A percentile compares a stretch with the other conserved stretches of the same genome.
These are phyloP conservation scores for Pyrrhia umbra DNA, from an alignment of 2,888 invertebrate species.

Conservation along the genomic window DNA sequence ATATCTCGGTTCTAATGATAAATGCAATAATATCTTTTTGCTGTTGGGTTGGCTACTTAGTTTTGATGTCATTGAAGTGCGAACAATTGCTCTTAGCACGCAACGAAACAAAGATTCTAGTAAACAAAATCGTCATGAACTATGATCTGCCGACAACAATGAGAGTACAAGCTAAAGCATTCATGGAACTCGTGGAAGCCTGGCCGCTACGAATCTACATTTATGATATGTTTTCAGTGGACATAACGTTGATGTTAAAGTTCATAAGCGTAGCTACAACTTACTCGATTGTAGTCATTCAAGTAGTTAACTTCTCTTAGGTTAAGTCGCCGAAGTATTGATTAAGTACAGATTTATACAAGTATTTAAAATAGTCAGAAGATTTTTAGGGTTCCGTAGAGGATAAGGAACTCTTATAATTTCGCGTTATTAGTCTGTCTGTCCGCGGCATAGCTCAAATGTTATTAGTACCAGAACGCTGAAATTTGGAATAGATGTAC, in stretches of 20 bases:
- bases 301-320: constrained; percentile 73
- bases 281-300: constrained; percentile 80
- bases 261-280: constrained; percentile 81
- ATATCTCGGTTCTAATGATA: neutral
- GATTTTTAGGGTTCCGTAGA: no score
- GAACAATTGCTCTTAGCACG: constrained; percentile 71
- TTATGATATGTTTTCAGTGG: constrained; percentile 80
- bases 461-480: no score
- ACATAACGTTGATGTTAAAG: constrained; percentile 79
- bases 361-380: no score
- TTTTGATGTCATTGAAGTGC: constrained; percentile 72
- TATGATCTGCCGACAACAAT: constrained; percentile 74
- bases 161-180: constrained; percentile 78
- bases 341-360: neutral
- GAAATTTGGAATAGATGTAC: no score
- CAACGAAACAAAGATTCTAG: constrained; percentile 71
- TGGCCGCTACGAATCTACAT: constrained; percentile 74
- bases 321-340: neutral
- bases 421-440: no score
- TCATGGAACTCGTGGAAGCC: constrained; percentile 76
- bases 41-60: constrained; percentile 68
- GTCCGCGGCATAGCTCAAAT: no score
- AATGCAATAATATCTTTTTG: constrained; percentile 66
- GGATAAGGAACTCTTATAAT: no score
- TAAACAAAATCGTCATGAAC: constrained; percentile 80